Evolutionary conservation across 1,140 invertebrate genomes (phyloP).

Genomic region (Ostrea edulis): DNA sequence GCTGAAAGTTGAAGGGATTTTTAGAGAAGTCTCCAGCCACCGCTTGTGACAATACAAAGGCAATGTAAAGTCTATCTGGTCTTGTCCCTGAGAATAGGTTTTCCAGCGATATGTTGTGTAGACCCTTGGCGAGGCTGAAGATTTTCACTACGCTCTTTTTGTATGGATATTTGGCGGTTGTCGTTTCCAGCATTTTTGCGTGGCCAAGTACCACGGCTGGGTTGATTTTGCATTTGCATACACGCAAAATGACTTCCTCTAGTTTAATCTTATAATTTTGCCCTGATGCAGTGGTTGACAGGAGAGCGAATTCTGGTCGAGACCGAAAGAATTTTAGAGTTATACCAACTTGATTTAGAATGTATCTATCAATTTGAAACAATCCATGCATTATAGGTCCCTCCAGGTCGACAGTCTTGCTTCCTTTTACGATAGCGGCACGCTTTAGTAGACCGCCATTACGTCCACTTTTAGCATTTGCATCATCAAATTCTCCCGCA

Average conservation of each 20-base stretch:
- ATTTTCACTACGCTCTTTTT: constrained; percentile 33
- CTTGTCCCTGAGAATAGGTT: constrained; percentile 46
- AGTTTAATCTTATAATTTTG: constrained; percentile 8
- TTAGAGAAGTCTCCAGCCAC: constrained; percentile 45
- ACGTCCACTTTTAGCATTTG: constrained; percentile 29
- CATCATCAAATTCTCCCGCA: constrained; percentile 45
- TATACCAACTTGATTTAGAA: constrained; percentile 53
- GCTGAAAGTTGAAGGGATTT: no score
- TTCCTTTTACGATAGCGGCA: background rate
- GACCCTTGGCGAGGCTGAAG: background rate
- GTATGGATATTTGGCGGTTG: constrained; percentile 51
- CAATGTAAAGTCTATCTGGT: constrained; percentile 10
- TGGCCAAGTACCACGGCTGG: no score
- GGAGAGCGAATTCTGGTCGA: constrained; percentile 42
- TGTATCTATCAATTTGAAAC: constrained; percentile 50
- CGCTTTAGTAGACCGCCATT: constrained; percentile 40
- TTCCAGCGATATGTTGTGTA: constrained; percentile 12
- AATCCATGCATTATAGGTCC: constrained; percentile 53
- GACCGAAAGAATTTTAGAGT: constrained; percentile 46
- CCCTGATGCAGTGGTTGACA: constrained; percentile 18
- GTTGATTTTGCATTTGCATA: constrained; percentile 44
- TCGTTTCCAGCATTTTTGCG: constrained; percentile 39
- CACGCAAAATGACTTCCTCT: constrained; percentile 33
- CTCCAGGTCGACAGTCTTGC: constrained; percentile 46
- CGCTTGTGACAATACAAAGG: constrained; percentile 3